Evolutionary conservation across 2,113 vertebrate genomes (phyloP).

Genomic region (Amblyopsis rosae): DNA sequence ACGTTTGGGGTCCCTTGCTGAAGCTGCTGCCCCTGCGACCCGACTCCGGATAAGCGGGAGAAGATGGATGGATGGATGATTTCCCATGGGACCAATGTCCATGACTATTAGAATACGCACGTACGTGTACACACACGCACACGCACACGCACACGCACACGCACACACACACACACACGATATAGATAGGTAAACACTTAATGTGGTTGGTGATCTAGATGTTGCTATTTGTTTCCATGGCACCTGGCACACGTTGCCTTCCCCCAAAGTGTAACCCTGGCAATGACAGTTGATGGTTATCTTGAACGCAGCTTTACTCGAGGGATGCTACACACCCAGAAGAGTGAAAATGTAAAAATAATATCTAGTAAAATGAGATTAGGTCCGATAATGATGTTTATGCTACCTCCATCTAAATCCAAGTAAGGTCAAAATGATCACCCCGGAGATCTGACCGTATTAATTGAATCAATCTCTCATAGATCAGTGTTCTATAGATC

Average conservation of each 20-base stretch:
- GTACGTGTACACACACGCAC: constrained; percentile 1
- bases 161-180: constrained; percentile 35
- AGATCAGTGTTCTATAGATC: background rate
- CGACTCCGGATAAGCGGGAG: too few relatives aligned
- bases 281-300: constrained; percentile 38
- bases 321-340: constrained; percentile 14
- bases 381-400: constrained; percentile 31
- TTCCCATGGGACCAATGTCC: constrained; percentile 36
- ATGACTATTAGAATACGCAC: constrained; percentile 13
- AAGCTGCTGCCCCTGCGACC: too few relatives aligned
- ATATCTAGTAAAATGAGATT: constrained; percentile 6
- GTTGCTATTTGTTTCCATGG: constrained; percentile 61
- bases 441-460: constrained; percentile 7
- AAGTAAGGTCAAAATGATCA: constrained; percentile 31
- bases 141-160: constrained; percentile 47
- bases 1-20: too few relatives aligned
- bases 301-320: constrained; percentile 29
- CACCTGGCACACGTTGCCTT: constrained; percentile 38
- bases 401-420: constrained; percentile 7
- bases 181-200: constrained; percentile 58
- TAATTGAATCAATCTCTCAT: background rate
- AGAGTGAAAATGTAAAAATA: constrained; percentile 12
- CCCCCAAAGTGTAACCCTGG: constrained; percentile 40
- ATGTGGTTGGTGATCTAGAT: constrained; percentile 33
- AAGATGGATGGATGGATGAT: too few relatives aligned